Conservation (phyloP, 2,797 vertebrate genomes). For the Cyclopterus lumpus region DNA sequence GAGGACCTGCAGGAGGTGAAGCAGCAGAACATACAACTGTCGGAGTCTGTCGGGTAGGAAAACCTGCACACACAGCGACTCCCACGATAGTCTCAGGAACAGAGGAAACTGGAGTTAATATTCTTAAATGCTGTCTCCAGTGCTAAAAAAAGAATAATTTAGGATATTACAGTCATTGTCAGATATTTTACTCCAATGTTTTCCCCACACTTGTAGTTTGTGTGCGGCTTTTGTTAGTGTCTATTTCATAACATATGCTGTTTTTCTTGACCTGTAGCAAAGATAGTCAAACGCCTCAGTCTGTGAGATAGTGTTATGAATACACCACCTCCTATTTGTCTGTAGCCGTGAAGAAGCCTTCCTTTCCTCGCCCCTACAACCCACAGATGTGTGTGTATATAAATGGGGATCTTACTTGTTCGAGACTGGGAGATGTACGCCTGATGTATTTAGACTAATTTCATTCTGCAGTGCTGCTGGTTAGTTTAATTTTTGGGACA, state of each 20-base stretch:
- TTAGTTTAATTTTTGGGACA: not conserved
- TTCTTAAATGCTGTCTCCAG: not conserved
- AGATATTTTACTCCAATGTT: not conserved
- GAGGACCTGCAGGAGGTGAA: conserved; percentile 81
- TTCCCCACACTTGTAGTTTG: not conserved
- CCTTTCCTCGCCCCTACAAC: not conserved
- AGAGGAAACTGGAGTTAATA: not conserved
- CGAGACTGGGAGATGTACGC: not conserved
- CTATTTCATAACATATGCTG: not conserved
- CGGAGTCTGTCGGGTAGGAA: conserved; percentile 73
- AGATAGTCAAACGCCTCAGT: conserved; percentile 1
- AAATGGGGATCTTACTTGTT: conserved; percentile 16
- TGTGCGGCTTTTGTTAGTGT: conserved; percentile 6
- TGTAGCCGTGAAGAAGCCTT: conserved; percentile 30
- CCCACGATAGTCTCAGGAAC: not conserved
- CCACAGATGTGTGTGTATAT: conserved; percentile 29
- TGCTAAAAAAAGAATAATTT: no score
- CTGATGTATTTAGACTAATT: not conserved
- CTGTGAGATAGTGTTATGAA: conserved; percentile 70
- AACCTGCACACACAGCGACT: not conserved
- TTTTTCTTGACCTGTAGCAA: conserved; percentile 22
- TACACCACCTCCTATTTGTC: conserved; percentile 39
- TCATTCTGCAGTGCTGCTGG: not conserved
- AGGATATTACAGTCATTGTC: no score
- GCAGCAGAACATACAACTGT: conserved; percentile 76